Conservation (phyloP, 2,113 vertebrate genomes). For the Carollia perspicillata region DNA sequence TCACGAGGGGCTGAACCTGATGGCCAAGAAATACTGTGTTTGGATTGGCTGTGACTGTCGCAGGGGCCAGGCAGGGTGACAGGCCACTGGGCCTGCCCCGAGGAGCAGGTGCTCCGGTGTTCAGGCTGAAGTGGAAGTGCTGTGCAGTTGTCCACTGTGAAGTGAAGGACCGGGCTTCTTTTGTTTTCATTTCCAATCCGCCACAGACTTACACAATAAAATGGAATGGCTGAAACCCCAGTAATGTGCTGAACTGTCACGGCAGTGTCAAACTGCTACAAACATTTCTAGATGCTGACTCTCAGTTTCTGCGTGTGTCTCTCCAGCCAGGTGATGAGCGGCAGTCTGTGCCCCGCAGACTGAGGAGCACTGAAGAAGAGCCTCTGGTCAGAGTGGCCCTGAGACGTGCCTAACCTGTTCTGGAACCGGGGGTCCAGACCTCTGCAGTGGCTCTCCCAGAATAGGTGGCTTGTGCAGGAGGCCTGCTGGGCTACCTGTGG, state of each 20-base stretch:
- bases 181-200: not conserved
- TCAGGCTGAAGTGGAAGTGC: not conserved
- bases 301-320: not conserved
- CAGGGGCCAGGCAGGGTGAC: not conserved
- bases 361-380: not conserved
- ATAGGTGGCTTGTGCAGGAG: accelerated
- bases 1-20: not conserved
- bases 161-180: not conserved
- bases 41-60: not conserved
- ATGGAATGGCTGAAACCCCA: not conserved
- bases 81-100: not conserved
- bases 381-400: not conserved
- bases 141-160: not conserved
- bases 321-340: not conserved
- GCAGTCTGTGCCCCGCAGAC: not conserved
- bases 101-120: not conserved
- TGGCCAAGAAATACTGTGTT: not conserved
- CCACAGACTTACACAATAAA: not conserved
- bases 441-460: not conserved
- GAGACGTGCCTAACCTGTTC: accelerated
- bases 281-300: not conserved
- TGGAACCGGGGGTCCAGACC: not conserved
- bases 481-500: not conserved
- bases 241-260: not conserved
- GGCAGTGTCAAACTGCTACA: not conserved